Evolutionary conservation across 2,888 invertebrate species (phyloP).

Genomic region (Conus canariensis): DNA sequence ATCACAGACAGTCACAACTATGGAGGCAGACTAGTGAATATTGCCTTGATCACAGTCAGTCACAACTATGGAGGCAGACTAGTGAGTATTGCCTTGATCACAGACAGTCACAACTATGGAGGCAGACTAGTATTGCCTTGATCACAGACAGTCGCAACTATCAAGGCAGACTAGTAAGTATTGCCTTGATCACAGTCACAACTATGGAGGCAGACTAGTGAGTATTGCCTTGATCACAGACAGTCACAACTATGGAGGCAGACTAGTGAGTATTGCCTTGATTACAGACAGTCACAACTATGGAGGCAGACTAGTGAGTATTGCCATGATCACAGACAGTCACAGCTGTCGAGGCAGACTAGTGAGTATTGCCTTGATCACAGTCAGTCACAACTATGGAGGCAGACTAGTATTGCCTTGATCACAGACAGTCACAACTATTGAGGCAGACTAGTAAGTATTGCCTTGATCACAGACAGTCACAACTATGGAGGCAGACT

Average conservation of each 20-base stretch:
- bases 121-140: slow-evolving; percentile 60
- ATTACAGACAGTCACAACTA: no score
- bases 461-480: no score
- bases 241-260: slow-evolving; percentile 56
- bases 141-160: no score
- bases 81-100: slow-evolving; percentile 60
- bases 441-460: slow-evolving; percentile 70
- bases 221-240: slow-evolving; percentile 46
- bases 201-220: slow-evolving; percentile 71
- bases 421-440: no score
- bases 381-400: slow-evolving; percentile 50
- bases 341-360: slow-evolving; percentile 63
- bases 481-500: slow-evolving; percentile 63
- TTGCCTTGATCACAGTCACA: no score
- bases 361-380: slow-evolving; percentile 60
- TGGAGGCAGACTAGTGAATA: slow-evolving; percentile 71
- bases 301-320: slow-evolving; percentile 71
- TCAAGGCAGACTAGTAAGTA: slow-evolving; percentile 71
- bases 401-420: slow-evolving; percentile 60
- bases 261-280: slow-evolving; percentile 64
- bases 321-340: no score
- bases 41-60: no score
- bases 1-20: no score
- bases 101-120: slow-evolving; percentile 51
- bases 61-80: slow-evolving; percentile 63